Evolutionary conservation across 1,140 invertebrate genomes (phyloP).

Genomic region (Nomia melanderi): DNA sequence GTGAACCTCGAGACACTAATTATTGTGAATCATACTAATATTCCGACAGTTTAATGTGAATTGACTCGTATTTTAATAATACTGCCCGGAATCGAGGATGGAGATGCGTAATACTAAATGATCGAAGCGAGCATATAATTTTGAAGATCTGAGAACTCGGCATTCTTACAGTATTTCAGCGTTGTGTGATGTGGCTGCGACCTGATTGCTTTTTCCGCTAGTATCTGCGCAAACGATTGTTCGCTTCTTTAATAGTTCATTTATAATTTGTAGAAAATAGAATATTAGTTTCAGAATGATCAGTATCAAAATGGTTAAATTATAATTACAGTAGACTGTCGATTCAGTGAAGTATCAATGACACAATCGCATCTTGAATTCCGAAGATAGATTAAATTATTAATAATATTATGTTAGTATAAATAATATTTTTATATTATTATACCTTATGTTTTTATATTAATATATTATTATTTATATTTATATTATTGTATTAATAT

Average conservation of each 20-base stretch:
- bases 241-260: background rate
- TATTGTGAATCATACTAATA: slow-evolving; percentile 53
- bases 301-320: too few relatives aligned
- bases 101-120: slow-evolving; percentile 45
- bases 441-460: too few relatives aligned
- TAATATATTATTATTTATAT: too few relatives aligned
- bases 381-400: too few relatives aligned
- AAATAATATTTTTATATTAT: too few relatives aligned
- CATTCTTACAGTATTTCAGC: too few relatives aligned
- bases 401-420: too few relatives aligned
- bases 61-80: slow-evolving; percentile 55
- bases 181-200: background rate
- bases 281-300: too few relatives aligned
- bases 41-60: slow-evolving; percentile 48
- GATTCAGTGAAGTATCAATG: background rate
- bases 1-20: slow-evolving; percentile 55
- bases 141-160: background rate
- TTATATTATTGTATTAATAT: too few relatives aligned
- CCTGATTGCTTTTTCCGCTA: background rate
- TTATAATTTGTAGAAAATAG: background rate
- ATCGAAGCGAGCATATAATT: background rate
- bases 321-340: background rate
- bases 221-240: background rate
- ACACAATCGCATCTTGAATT: too few relatives aligned
- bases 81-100: slow-evolving; percentile 35